These are phyloP conservation scores for Ginglymostoma cirratum DNA, from an alignment of 2,113 vertebrate genomes.

Conservation along the genomic window DNA sequence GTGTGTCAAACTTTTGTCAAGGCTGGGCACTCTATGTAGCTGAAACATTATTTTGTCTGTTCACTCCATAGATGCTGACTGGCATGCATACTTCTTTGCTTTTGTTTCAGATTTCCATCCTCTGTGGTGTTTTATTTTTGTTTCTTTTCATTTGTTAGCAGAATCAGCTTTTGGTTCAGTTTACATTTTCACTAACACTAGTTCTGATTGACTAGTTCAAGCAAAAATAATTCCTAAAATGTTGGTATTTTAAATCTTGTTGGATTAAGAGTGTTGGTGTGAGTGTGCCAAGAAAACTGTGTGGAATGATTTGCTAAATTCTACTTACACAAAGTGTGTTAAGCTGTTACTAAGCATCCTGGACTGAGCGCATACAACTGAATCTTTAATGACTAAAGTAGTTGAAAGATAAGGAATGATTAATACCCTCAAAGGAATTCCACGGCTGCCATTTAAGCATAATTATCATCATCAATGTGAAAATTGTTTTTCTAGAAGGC, in stretches of 20 bases:
- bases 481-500: not conserved
- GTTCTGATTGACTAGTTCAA: not conserved
- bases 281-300: not conserved
- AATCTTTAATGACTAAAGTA: conserved; percentile 31
- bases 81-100: not conserved
- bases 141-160: not conserved
- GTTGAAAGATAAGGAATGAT: conserved; percentile 27
- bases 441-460: conserved; percentile 3
- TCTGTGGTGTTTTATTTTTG: not conserved
- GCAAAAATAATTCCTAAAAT: conserved; percentile 11
- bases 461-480: conserved; percentile 30
- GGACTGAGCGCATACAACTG: not conserved
- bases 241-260: not conserved
- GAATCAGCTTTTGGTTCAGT: not conserved
- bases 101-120: not conserved
- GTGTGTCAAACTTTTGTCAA: not conserved
- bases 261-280: not conserved
- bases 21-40: not conserved
- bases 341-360: conserved; percentile 25
- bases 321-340: conserved; percentile 31
- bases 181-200: not conserved
- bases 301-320: conserved; percentile 7
- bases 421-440: conserved; percentile 32
- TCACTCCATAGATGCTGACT: not conserved
- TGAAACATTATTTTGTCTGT: not conserved